Evolutionary conservation across 1,140 invertebrate species (phyloP).

Genomic region (Colletes latitarsis): DNA sequence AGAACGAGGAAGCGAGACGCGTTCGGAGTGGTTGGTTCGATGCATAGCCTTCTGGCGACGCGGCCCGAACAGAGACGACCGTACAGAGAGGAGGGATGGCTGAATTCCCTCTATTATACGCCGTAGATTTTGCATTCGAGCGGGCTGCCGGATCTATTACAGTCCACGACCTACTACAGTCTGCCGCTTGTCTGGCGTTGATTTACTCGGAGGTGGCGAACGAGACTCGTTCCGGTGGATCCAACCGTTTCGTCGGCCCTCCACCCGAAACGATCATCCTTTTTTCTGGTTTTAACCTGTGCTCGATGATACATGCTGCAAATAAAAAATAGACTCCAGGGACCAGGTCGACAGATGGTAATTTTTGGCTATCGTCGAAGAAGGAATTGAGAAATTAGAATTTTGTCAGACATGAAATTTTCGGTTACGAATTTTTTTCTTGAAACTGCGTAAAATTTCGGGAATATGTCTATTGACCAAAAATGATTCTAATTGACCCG

Average conservation of each 20-base stretch:
- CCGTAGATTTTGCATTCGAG: conserved; percentile 52
- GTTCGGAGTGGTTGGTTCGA: conserved; percentile 63
- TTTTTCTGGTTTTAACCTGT: not conserved
- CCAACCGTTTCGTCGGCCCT: conserved; percentile 46
- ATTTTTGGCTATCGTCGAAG: too few relatives aligned
- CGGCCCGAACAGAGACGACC: conserved; percentile 27
- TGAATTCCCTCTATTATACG: conserved; percentile 50
- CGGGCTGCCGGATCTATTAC: conserved; percentile 47
- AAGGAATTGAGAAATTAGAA: too few relatives aligned
- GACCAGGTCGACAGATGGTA: too few relatives aligned
- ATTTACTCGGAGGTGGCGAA: conserved; percentile 51
- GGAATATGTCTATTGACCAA: too few relatives aligned
- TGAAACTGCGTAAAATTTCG: too few relatives aligned
- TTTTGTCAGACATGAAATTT: too few relatives aligned
- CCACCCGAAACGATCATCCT: conserved; percentile 43
- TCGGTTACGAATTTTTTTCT: too few relatives aligned
- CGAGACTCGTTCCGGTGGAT: conserved; percentile 53
- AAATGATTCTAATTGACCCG: too few relatives aligned
- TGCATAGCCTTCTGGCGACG: conserved; percentile 58
- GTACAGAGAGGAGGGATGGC: not conserved
- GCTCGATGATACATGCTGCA: too few relatives aligned
- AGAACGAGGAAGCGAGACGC: conserved; percentile 62
- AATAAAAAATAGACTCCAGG: too few relatives aligned
- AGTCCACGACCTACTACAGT: conserved; percentile 44
- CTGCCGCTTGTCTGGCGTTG: conserved; percentile 43